Percentiles rank a stretch among this genome's conserved stretches.
phyloP scores from a whole-genome alignment of 2,113 vertebrate species.

The Scytalopus superciliaris region DNA sequence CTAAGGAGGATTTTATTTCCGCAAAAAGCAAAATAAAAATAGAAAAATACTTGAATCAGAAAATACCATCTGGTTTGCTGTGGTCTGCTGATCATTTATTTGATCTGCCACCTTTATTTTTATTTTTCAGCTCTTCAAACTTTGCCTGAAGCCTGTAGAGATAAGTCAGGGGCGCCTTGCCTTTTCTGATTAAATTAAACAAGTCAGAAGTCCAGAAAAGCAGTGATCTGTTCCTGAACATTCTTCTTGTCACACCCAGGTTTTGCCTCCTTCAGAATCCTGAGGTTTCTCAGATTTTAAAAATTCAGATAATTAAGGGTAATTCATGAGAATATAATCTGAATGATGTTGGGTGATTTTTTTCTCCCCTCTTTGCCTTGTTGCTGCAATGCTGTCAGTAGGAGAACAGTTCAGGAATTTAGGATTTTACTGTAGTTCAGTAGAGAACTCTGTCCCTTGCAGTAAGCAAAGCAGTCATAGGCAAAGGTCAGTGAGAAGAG shows the following conservation, averaged over 20 bases:
- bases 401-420: background rate
- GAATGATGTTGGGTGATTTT: background rate
- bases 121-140: background rate
- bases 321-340: background rate
- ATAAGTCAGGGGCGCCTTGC: background rate
- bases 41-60: background rate
- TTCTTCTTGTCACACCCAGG: background rate
- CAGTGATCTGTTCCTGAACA: background rate
- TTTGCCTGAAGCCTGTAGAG: background rate
- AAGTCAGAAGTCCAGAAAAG: background rate
- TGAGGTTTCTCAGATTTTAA: background rate
- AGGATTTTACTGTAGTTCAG: background rate
- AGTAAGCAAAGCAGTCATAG: background rate
- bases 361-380: background rate
- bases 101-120: conserved; percentile 16
- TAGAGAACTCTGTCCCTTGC: background rate
- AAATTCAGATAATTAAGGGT: background rate
- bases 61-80: background rate
- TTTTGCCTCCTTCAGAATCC: background rate
- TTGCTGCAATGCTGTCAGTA: background rate
- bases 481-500: background rate
- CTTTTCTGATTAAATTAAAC: conserved; percentile 1
- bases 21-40: background rate
- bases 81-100: background rate
- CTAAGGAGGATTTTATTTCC: background rate